Percentiles rank a stretch among this genome's conserved stretches.
Conservation (phyloP, 2,888 invertebrate species). For the Harpalus rufipes region DNA sequence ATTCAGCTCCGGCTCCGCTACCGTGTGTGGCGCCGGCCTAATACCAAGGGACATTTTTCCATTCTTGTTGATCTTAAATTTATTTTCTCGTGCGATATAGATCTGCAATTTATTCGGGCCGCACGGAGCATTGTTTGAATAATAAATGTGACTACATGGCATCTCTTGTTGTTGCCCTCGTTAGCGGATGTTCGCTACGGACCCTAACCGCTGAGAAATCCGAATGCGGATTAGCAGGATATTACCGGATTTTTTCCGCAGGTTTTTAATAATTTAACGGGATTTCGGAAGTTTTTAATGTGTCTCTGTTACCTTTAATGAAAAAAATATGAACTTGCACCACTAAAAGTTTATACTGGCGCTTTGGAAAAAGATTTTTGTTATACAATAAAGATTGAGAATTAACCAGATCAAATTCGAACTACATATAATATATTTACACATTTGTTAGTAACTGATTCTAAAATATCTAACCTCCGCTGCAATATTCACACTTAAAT, state of each 20-base stretch:
- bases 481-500: no score
- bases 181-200: background rate
- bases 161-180: slow-evolving; percentile 41
- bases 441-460: no score
- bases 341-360: no score
- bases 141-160: slow-evolving; percentile 62
- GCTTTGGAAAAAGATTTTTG: no score
- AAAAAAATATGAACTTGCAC: background rate
- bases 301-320: background rate
- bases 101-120: slow-evolving; percentile 64
- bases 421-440: no score
- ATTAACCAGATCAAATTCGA: no score
- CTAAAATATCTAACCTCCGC: no score
- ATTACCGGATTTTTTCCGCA: slow-evolving; percentile 29
- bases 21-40: slow-evolving; percentile 2
- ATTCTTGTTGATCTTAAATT: slow-evolving; percentile 65
- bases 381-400: no score
- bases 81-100: slow-evolving; percentile 64
- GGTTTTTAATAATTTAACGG: slow-evolving; percentile 30
- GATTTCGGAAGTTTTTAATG: background rate
- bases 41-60: slow-evolving; percentile 64
- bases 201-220: background rate
- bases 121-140: slow-evolving; percentile 63
- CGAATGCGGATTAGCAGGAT: slow-evolving; percentile 7
- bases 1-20: background rate